Evolutionary conservation across 2,797 vertebrate species (phyloP).

Genomic region (Macrochelys suwanniensis): DNA sequence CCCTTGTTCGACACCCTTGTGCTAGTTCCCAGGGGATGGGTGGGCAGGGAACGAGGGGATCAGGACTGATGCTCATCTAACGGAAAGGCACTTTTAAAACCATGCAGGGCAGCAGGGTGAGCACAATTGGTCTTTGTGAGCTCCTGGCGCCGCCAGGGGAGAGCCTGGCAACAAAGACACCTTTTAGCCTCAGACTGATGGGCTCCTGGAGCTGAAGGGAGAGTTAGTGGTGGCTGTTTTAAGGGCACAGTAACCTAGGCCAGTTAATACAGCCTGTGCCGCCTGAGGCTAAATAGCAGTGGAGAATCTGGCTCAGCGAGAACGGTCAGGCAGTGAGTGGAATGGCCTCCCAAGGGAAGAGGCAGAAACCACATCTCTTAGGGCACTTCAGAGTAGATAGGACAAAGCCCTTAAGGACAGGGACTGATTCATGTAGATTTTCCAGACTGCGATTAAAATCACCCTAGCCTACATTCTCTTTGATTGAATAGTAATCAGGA

Average conservation of each 20-base stretch:
- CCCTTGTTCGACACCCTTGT: not conserved
- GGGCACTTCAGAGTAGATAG: not conserved
- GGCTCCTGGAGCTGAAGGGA: not conserved
- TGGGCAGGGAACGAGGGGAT: not conserved
- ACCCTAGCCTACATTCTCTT: fast-evolving
- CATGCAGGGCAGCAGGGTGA: not conserved
- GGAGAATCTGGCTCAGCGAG: not conserved
- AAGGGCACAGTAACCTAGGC: not conserved
- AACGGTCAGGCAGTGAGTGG: not conserved
- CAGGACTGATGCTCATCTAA: not conserved
- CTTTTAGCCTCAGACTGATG: fast-evolving
- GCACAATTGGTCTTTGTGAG: not conserved
- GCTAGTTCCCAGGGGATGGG: not conserved
- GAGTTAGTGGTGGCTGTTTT: not conserved
- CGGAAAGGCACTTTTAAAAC: not conserved
- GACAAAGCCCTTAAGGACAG: not conserved
- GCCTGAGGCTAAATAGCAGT: not conserved
- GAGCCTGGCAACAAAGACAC: fast-evolving
- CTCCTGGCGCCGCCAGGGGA: not conserved
- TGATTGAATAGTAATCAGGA: not conserved
- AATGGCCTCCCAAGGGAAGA: not conserved
- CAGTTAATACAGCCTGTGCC: not conserved
- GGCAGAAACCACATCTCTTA: not conserved
- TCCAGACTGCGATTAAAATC: not conserved
- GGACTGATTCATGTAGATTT: not conserved